Evolutionary conservation across 2,113 vertebrate genomes (phyloP), one percentile per base, ranked within the genome.

Genomic region (Hypanus sabinus): DNA sequence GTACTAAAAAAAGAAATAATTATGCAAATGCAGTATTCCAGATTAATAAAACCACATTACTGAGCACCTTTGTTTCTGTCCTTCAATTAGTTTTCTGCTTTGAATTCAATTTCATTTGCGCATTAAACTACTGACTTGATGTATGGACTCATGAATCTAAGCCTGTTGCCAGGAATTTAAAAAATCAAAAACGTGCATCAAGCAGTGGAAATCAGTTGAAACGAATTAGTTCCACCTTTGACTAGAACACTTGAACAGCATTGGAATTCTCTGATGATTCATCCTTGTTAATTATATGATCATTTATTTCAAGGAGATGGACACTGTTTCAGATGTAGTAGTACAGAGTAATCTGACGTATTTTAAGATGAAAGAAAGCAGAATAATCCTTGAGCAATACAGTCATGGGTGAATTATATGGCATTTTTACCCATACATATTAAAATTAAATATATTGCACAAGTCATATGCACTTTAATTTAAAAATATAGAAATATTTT

Each of bases 61-160:
- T 96, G 95, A 96, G 97, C 95, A 96, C 96, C 96, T 97, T 96
- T 96, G 96, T 96, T 96, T 95, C 96, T 96, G 96, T 97, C 96
- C 97, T 97, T 97, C 97, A 97, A 96, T 97, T 97, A 97, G 96
- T 96, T 97, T 96, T 96, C 96, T 96, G 96, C 96, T 97, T 97
- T 97, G 96, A 97, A 96, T 97, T 96, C 96, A 97, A 97, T 97
- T 97, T 96, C 96, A 96, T 96, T 97, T 96, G 96, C 96, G 91
- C 96, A 97, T 96, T 97, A 96, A 97, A 97, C 96, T 97, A 96
- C 96, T 94, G 95, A 96, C 96, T 96, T 97, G 97, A 97, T 96
- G 95, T 96, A 96, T 96, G 96, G 96, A 97, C 95, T 96, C 96
- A 95, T 96, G 96, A 96, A 96, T 96, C 95, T 95, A 95, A 96